Base-by-base conservation (phyloP, 2,797 vertebrate species). In the Malacoraja senta region DNA sequence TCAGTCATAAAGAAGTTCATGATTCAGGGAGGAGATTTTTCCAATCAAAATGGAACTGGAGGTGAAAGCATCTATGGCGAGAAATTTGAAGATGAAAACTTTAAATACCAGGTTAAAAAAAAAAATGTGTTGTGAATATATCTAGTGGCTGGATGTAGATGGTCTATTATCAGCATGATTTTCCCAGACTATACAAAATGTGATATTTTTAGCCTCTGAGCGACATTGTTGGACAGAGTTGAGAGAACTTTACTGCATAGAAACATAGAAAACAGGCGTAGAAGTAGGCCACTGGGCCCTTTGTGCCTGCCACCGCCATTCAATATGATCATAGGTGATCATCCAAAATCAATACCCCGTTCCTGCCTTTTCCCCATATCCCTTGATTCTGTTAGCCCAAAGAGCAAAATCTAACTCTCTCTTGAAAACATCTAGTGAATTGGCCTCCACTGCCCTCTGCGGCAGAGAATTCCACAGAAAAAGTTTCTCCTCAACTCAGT, bases 11-110 rank as follows among this genome's bases (percentile, higher is more conserved):
- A 99, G 95, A 96, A 98, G 93, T 99, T 99, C 95, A 99, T 99
- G 99, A 96, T 99, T 95, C 98, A 99, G 94, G 98, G 98, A 95
- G 98, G 99, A 81, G 99, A 99, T 95, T 99, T 99, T 96, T 99
- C 98, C 93, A 98, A 99, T 96, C 98, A 99, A 65, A 97, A 99
- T 93, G 99, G 98, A 94, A 99, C 98, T 0, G 98, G 99, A 93
- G 98, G 98, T 93, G 99, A 99, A 97, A 99, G 99, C 96, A 99
- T 99, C 96, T 99, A 99, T 53, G 98, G 98, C 94, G 99, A 98
- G 95, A 99, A 99, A 96, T 99, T 99, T 96, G 98, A 99, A 96
- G 99, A 99, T 94, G 99, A 99, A 96, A 99, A 98, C 96, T 99
- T 99, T 93, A 95, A 98, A 95, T 99, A 99, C 94, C 97, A 97